Base-by-base conservation (phyloP, 92 coral and sea anemone genomes). In the Paramuricea clavata region DNA sequence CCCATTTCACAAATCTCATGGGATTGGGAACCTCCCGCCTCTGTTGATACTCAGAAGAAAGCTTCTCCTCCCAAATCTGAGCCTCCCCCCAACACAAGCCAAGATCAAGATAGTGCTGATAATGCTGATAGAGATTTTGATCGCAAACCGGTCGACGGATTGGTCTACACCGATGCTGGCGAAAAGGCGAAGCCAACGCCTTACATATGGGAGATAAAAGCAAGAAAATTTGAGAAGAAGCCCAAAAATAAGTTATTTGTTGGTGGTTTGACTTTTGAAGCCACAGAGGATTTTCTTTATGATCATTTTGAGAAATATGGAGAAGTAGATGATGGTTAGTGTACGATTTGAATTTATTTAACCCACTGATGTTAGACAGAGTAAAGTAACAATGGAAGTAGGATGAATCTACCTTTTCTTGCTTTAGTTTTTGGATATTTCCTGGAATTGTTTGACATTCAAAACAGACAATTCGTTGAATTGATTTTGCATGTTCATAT, bases 241-340 rank as follows among this genome's bases (percentile, higher is more conserved):
- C 21, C 70, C 8, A 78, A 78, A 35, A 78, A 39, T 16, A 78
- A 78, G 56, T 54, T 78, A 25, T 78, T 78, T 78, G 83, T 78
- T 16, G 83, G 83, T 9, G 83, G 83, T 0, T 31, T 78, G 13
- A 67, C 30, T 30, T 42, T 35, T 31, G 71, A 78, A 19, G 72
- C 65, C 1, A 31, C 23, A 17, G 47, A 78, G 33, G 56, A 78
- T 6, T 78, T 78, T 59, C 65, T 78, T n/a, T 59, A 56, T 34
- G 71, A 78, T 7, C 36, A 32, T 0, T 78, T 78, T 60, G 54
- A 59, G 44, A 33, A 56, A 56, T 78, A 78, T 60, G 83, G 83
- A 35, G 72, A 78, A 54, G 15, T 78, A 26, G 72, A 52, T 27
- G 83, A 78, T 78, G 83, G 83, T 78, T 35, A 30, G 72, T 59